Conservation (phyloP, 2,113 vertebrate genomes). For the Petrocephalus zakoni region DNA sequence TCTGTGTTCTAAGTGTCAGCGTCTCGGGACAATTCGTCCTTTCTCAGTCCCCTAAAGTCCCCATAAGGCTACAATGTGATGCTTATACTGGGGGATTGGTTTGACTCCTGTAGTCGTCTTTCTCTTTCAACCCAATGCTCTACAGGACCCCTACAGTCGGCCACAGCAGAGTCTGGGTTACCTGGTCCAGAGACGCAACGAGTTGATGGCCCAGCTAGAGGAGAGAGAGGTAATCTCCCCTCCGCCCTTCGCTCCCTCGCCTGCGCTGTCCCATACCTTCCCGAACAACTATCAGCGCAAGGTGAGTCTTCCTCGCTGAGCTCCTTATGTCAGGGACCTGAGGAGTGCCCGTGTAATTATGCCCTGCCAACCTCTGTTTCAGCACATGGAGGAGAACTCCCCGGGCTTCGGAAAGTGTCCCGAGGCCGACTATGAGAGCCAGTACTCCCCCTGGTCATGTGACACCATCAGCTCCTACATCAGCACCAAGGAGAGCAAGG, state of each 20-base stretch:
- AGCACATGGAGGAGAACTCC: slow-evolving; percentile 87
- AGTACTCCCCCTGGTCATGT: slow-evolving; percentile 99
- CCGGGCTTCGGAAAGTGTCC: slow-evolving; percentile 81
- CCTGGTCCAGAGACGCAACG: slow-evolving; percentile 84
- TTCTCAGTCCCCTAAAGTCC: background rate
- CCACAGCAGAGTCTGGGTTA: slow-evolving; percentile 85
- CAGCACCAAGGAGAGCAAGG: slow-evolving; percentile 93
- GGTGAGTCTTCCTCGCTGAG: slow-evolving; percentile 50
- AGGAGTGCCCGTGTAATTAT: background rate
- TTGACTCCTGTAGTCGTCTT: background rate
- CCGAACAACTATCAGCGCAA: slow-evolving; percentile 74
- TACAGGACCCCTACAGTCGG: slow-evolving; percentile 59
- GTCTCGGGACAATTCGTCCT: background rate
- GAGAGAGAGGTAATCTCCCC: slow-evolving; percentile 94
- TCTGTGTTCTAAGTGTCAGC: background rate
- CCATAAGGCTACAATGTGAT: background rate
- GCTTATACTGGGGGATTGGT: background rate
- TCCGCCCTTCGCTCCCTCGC: slow-evolving; percentile 87
- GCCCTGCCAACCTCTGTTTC: slow-evolving; percentile 23
- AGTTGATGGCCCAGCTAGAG: slow-evolving; percentile 91
- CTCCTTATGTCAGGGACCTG: background rate
- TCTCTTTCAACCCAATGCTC: background rate
- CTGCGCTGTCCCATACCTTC: slow-evolving; percentile 80
- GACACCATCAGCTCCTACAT: slow-evolving; percentile 98
- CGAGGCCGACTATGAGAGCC: slow-evolving; percentile 83